Conservation (phyloP, 2,113 vertebrate genomes). For the Illadopsis cleaveri region DNA sequence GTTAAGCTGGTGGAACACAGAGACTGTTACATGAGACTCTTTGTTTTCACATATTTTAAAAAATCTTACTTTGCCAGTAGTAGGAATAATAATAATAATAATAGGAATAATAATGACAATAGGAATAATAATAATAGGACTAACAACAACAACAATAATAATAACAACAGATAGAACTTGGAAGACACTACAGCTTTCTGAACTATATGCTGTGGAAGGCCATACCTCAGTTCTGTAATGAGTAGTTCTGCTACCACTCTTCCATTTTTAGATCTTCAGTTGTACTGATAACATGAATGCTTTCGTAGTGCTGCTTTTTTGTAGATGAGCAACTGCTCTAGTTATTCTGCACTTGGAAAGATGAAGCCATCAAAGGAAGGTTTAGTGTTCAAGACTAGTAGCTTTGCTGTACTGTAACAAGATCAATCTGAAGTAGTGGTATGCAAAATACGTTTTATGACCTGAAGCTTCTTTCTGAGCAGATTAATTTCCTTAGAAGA, state of each 20-base stretch:
- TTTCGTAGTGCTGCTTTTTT: not conserved
- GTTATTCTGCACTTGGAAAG: not conserved
- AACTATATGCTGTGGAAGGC: not conserved
- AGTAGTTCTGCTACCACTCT: not conserved
- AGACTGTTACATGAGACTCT: not conserved
- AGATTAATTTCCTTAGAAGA: not conserved
- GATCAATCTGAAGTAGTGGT: not conserved
- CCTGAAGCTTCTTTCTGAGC: not conserved
- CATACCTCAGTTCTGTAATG: not conserved
- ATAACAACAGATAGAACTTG: not conserved
- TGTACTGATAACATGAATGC: not conserved
- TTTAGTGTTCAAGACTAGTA: not conserved
- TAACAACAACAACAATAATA: not conserved
- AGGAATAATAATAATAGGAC: not conserved
- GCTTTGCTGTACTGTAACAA: not conserved
- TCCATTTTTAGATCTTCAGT: not conserved
- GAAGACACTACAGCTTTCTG: not conserved
- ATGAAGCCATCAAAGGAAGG: not conserved
- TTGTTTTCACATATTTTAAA: not conserved
- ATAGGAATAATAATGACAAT: not conserved
- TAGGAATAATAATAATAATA: not conserved
- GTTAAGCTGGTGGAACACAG: not conserved
- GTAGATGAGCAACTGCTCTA: not conserved
- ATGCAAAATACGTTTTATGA: not conserved
- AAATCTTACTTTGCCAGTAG: not conserved